Evolutionary conservation across 2,797 vertebrate species (phyloP).

Genomic region (Micropoecilia bifurca): DNA sequence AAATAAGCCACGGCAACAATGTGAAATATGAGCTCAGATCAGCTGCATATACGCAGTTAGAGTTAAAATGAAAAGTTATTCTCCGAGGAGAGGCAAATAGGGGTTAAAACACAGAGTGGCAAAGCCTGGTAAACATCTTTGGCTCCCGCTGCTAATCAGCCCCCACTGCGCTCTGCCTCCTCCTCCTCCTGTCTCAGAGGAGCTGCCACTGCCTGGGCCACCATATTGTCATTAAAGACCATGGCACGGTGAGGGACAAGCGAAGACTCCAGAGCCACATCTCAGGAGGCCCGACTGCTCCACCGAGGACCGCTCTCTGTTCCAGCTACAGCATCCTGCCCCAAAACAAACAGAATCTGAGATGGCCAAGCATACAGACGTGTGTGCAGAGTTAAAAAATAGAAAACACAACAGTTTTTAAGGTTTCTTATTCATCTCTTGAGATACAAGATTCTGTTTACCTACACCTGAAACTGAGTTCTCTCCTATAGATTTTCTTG

Average conservation of each 20-base stretch:
- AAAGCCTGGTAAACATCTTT: constrained; percentile 77
- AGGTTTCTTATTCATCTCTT: constrained; percentile 40
- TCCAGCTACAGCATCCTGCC: constrained; percentile 55
- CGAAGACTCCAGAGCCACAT: constrained; percentile 72
- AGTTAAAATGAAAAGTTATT: constrained; percentile 63
- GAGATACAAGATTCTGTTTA: constrained; percentile 63
- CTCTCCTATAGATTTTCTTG: constrained; percentile 43
- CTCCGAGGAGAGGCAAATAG: constrained; percentile 46
- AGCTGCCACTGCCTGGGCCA: constrained; percentile 72
- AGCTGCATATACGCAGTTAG: constrained; percentile 28
- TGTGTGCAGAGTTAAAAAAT: constrained; percentile 39
- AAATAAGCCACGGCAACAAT: constrained; percentile 7
- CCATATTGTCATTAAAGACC: constrained; percentile 86
- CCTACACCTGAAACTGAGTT: constrained; percentile 55
- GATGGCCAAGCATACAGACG: constrained; percentile 53
- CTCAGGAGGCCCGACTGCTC: constrained; percentile 69
- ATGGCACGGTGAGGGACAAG: constrained; percentile 66
- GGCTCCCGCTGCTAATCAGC: constrained; percentile 68
- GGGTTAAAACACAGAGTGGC: constrained; percentile 61
- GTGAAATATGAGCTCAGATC: constrained; percentile 42
- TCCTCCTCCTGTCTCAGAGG: constrained; percentile 53
- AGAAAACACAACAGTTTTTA: constrained; percentile 4
- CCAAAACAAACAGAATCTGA: constrained; percentile 58
- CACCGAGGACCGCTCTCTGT: constrained; percentile 57
- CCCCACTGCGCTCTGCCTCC: constrained; percentile 35